Base-by-base conservation (phyloP, 2,888 invertebrate species). In the Eupithecia vulgata region DNA sequence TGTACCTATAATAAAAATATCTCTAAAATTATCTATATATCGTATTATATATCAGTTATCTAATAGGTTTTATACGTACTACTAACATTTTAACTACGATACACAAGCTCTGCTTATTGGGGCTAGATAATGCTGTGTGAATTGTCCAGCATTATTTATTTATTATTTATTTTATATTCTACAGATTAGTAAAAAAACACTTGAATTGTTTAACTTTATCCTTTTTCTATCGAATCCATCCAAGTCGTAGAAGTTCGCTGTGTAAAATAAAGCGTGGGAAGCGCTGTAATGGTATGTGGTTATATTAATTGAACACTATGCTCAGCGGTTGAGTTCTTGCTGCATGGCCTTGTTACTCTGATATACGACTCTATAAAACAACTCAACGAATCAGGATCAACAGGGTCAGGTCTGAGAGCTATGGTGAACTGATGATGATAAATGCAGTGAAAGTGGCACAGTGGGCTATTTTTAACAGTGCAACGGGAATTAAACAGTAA, bases 231-330 rank as follows among this genome's bases (percentile, higher is more conserved):
- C 17, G 5, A 57, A 72, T 68, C 52, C 65, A 72, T 68, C 52
- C 65, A 35, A 65, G 34, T 34, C 17, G 52, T 65, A 61, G 34
- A 52, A 74, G 45, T 52, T 71, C 37, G 68, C 66, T 68, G 45
- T 70, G 67, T 66, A 69, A 72, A 70, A 82, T 81, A 80, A 80
- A 79, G 89, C 91, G 92, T 92, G 92, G 92, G 92, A 91, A 89
- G 91, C 81, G 76, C 74, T 82, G 82, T 81, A 82, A 84, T 84
- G 83, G 84, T 81, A 82, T 77, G 81, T 85, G 85, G 88, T 91
- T 90, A 87, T 84, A 90, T 87, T 90, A 91, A 92, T 91, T 92
- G 90, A 90, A 85, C 83, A 79, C 83, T 74, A 84, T 84, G 83
- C 85, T 84, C 81, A 83, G 81, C 82, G 78, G 81, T 82, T 79